Percentiles rank a stretch among this genome's conserved stretches.
phyloP scores from a whole-genome alignment of 1,140 invertebrate species.

The Aradophagus sp. region DNA sequence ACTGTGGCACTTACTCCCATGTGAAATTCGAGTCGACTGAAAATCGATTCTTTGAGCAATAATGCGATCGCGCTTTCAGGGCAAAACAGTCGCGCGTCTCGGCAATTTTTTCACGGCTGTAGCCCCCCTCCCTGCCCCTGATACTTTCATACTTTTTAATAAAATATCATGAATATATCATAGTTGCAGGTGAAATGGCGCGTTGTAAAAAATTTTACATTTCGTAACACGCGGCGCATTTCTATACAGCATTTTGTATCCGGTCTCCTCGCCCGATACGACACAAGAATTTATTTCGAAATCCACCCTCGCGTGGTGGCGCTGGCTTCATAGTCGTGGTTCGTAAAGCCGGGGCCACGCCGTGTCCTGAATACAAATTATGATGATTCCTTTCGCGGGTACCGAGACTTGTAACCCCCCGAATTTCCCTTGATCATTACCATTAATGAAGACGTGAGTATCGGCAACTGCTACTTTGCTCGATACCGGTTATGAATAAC shows the following conservation, averaged over 20 bases:
- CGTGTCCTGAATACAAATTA: slow-evolving; percentile 70
- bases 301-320: slow-evolving; percentile 48
- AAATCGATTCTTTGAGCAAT: too few species aligned
- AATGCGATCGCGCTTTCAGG: too few species aligned
- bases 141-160: slow-evolving; percentile 13
- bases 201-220: slow-evolving; percentile 44
- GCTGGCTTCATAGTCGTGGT: slow-evolving; percentile 20
- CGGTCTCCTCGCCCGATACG: slow-evolving; percentile 26
- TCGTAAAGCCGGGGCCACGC: slow-evolving; percentile 28
- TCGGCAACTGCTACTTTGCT: slow-evolving; percentile 41
- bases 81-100: too few species aligned
- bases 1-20: too few species aligned
- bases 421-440: too few species aligned
- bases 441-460: slow-evolving; percentile 68
- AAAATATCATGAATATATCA: slow-evolving; percentile 22
- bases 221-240: slow-evolving; percentile 35
- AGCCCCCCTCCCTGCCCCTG: too few species aligned
- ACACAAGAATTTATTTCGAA: slow-evolving; percentile 65
- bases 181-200: slow-evolving; percentile 15
- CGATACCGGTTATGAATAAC: slow-evolving; percentile 53
- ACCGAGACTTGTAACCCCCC: slow-evolving; percentile 55
- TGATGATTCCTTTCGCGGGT: slow-evolving; percentile 62
- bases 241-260: slow-evolving; percentile 36
- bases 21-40: too few species aligned
- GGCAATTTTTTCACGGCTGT: too few species aligned